Conservation (phyloP, 2,113 vertebrate genomes). For the Alces alces region DNA sequence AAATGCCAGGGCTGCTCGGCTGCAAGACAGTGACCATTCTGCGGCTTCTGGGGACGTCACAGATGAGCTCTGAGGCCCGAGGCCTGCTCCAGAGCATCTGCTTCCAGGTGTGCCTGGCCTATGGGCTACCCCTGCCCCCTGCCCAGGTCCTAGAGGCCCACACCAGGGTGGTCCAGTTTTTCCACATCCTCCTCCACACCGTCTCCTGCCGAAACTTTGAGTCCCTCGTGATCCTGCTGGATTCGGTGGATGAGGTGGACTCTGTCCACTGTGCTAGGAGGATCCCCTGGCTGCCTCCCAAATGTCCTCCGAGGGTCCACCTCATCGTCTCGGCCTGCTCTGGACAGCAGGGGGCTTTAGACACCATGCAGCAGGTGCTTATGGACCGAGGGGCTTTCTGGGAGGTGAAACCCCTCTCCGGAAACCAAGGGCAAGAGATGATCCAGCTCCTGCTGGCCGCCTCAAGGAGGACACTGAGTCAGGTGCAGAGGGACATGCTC, state of each 20-base stretch:
- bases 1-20: constrained; percentile 66
- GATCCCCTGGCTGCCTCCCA: constrained; percentile 81
- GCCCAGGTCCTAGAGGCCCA: constrained; percentile 68
- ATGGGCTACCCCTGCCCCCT: constrained; percentile 75
- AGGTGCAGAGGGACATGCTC: constrained; percentile 69
- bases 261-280: constrained; percentile 43
- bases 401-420: constrained; percentile 75
- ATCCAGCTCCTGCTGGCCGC: constrained; percentile 72
- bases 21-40: constrained; percentile 66
- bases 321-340: constrained; percentile 78
- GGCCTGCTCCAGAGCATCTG: constrained; percentile 80
- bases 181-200: constrained; percentile 77
- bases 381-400: constrained; percentile 64
- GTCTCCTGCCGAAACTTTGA: constrained; percentile 75
- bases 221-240: constrained; percentile 83
- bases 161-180: constrained; percentile 74
- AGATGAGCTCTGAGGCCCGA: constrained; percentile 70
- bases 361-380: constrained; percentile 46
- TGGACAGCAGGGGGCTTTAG: constrained; percentile 58
- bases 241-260: constrained; percentile 80
- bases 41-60: constrained; percentile 78
- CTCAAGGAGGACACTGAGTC: constrained; percentile 55
- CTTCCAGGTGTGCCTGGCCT: constrained; percentile 81
- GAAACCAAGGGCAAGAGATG: constrained; percentile 74
- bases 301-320: constrained; percentile 81